A percentile compares a stretch with the other conserved stretches of the same genome.
phyloP scores from a whole-genome alignment of 1,140 invertebrate genomes.

The Bacillus rossius region DNA sequence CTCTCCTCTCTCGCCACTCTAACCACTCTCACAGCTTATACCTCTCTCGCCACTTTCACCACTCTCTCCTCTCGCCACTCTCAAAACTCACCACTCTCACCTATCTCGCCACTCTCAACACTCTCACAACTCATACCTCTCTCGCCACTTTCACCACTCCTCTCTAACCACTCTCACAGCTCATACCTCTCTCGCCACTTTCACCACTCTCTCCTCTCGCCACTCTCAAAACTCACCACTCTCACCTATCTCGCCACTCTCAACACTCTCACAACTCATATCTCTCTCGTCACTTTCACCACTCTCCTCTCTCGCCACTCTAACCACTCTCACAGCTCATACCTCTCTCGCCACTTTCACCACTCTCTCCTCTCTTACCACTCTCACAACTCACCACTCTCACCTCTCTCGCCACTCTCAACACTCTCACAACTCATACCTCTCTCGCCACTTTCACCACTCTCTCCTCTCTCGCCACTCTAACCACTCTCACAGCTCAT shows the following conservation, averaged over 20 bases:
- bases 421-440: too few species aligned
- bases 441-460: too few species aligned
- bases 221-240: too few species aligned
- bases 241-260: background rate
- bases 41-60: background rate
- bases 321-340: too few species aligned
- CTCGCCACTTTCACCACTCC: background rate
- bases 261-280: background rate
- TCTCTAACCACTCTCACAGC: background rate
- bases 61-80: background rate
- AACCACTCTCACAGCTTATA: background rate
- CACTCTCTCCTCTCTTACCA: too few species aligned
- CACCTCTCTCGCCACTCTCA: too few species aligned
- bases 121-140: too few species aligned
- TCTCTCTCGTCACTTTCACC: background rate
- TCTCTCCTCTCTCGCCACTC: too few species aligned
- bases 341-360: too few species aligned
- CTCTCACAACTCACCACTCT: too few species aligned
- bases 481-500: too few species aligned
- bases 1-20: background rate
- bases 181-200: background rate
- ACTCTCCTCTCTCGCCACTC: too few species aligned
- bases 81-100: background rate
- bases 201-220: background rate
- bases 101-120: background rate